Conservation (phyloP, 2,113 vertebrate genomes). For the Mesitornis unicolor region DNA sequence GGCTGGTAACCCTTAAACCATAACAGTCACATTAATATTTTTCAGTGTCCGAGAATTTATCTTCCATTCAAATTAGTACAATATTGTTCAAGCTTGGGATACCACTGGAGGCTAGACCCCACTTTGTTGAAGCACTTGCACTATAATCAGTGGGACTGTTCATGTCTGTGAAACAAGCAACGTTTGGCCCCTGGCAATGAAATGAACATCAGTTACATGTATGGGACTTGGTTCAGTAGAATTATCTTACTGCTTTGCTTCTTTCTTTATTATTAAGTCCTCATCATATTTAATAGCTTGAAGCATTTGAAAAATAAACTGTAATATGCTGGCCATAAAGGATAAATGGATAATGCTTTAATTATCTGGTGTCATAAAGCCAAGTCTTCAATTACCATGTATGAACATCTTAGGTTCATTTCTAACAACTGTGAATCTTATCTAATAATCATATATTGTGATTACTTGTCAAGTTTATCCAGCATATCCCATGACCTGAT, state of each 20-base stretch:
- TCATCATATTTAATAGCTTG: background rate
- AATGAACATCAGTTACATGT: background rate
- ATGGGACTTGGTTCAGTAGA: background rate
- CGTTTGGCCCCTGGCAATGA: background rate
- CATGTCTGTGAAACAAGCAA: background rate
- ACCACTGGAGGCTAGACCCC: background rate
- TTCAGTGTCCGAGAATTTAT: background rate
- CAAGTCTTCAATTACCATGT: background rate
- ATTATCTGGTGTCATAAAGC: constrained; percentile 33
- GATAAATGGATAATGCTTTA: constrained; percentile 35
- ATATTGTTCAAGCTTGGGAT: background rate
- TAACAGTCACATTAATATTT: background rate
- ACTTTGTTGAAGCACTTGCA: background rate
- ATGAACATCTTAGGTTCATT: background rate
- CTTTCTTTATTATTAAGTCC: background rate
- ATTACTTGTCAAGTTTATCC: background rate
- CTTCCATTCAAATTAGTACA: background rate
- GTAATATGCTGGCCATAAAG: background rate
- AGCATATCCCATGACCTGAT: background rate
- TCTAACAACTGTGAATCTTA: background rate
- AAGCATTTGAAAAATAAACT: constrained; percentile 25
- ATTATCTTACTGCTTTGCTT: background rate
- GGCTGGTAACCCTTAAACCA: too few relatives aligned
- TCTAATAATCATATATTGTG: constrained; percentile 8
- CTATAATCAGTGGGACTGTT: background rate